Evolutionary conservation across 64 coral and sea anemone species (phyloP).

Genomic region (Actinia equina): DNA sequence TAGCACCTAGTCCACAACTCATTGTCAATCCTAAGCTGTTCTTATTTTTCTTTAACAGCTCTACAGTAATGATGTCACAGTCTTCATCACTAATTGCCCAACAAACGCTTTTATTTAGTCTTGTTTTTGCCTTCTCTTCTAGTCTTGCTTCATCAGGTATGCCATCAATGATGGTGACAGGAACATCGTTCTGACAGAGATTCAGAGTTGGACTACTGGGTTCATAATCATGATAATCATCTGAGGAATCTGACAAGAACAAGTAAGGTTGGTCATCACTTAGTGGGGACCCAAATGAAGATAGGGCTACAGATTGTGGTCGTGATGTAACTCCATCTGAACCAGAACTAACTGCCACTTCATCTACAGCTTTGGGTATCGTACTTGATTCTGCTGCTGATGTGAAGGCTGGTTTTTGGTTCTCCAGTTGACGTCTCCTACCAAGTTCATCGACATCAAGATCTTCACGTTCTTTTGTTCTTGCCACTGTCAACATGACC

Average conservation of each 20-base stretch:
- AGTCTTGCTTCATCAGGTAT: slow-evolving; percentile 60
- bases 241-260: slow-evolving; percentile 33
- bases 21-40: slow-evolving; percentile 73
- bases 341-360: slow-evolving; percentile 48
- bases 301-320: slow-evolving; percentile 54
- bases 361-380: slow-evolving; percentile 64
- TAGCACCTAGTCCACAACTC: slow-evolving; percentile 56
- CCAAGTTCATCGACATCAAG: slow-evolving; percentile 35
- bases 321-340: slow-evolving; percentile 34
- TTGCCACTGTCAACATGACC: slow-evolving; percentile 86
- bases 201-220: slow-evolving; percentile 70
- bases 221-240: slow-evolving; percentile 47
- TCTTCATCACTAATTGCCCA: slow-evolving; percentile 63
- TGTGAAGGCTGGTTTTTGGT: slow-evolving; percentile 53
- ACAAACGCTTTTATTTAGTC: slow-evolving; percentile 67
- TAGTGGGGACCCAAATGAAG: slow-evolving; percentile 63
- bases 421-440: not conserved
- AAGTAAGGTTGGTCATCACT: slow-evolving; percentile 35
- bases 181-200: slow-evolving; percentile 71
- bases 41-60: slow-evolving; percentile 58
- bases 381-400: slow-evolving; percentile 73
- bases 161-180: slow-evolving; percentile 85
- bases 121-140: slow-evolving; percentile 6
- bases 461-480: slow-evolving; percentile 65
- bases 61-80: slow-evolving; percentile 68